Conservation (phyloP, 2,888 invertebrate species). For the Allophyes oxyacanthae region DNA sequence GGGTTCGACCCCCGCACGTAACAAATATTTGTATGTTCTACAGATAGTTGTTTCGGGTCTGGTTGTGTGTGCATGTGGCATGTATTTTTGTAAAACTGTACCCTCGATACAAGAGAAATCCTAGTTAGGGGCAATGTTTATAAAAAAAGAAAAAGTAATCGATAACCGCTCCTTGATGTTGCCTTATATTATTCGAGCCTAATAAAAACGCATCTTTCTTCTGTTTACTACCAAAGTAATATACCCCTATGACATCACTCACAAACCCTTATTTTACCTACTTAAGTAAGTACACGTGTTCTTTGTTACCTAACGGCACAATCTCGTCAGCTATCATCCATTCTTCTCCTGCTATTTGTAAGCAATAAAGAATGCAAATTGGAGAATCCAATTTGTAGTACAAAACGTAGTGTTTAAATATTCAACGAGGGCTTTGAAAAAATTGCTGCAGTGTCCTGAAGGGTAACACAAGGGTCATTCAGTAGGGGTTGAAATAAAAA, state of each 20-base stretch:
- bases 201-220: no score
- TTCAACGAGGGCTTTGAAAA: constrained; percentile 69
- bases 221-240: no score
- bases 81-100: no score
- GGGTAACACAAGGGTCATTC: constrained; percentile 61
- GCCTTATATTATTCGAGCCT: no score
- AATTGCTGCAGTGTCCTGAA: constrained; percentile 65
- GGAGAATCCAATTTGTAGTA: constrained; percentile 72
- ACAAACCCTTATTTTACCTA: constrained; percentile 1
- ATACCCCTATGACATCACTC: constrained; percentile 1
- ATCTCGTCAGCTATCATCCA: constrained; percentile 62
- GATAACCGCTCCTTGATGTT: no score
- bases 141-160: no score
- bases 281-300: constrained; percentile 3
- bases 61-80: no score
- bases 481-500: constrained; percentile 62
- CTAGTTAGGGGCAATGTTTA: no score
- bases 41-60: no score
- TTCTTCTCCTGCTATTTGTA: constrained; percentile 66
- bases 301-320: constrained; percentile 34
- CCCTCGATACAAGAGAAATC: no score
- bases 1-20: no score
- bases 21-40: no score
- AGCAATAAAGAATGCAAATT: constrained; percentile 74
- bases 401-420: constrained; percentile 71